phyloP scores from a whole-genome alignment of 2,797 vertebrate species.

The Sparidentex hasta region DNA sequence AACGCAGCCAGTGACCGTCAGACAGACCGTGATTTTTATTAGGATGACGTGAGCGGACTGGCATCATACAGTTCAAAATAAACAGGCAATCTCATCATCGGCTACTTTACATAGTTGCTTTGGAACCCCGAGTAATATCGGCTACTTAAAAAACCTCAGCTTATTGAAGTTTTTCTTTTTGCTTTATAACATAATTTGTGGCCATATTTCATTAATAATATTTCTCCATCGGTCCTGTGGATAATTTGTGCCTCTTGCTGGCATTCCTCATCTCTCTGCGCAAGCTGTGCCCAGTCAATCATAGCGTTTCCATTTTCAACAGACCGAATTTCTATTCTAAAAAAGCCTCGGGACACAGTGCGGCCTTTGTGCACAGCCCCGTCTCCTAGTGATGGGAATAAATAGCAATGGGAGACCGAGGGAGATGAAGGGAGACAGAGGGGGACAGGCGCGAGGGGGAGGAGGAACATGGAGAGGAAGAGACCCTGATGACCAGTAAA shows the following conservation, averaged over 20 bases:
- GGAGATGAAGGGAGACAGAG: constrained; percentile 67
- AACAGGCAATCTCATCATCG: constrained; percentile 66
- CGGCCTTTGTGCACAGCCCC: constrained; percentile 77
- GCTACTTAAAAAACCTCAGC: constrained; percentile 46
- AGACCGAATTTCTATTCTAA: constrained; percentile 78
- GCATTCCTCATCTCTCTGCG: constrained; percentile 66
- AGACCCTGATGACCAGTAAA: constrained; percentile 83
- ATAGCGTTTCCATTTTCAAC: constrained; percentile 80
- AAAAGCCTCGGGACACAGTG: constrained; percentile 79
- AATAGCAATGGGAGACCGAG: constrained; percentile 77
- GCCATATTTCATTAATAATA: constrained; percentile 74
- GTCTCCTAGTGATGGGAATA: constrained; percentile 83
- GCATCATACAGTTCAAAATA: constrained; percentile 68
- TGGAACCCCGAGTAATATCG: constrained; percentile 44
- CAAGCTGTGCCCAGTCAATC: constrained; percentile 79
- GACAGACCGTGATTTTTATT: constrained; percentile 66
- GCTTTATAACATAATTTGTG: constrained; percentile 57
- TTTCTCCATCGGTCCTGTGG: constrained; percentile 58
- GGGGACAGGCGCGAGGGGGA: constrained; percentile 56
- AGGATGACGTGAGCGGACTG: constrained; percentile 60
- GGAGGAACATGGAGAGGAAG: constrained; percentile 64
- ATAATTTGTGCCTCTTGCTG: constrained; percentile 73
- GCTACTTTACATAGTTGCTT: constrained; percentile 43
- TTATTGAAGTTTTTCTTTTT: constrained; percentile 27
- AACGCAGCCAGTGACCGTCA: constrained; percentile 51